These are phyloP conservation scores for Ameiurus melas DNA, from an alignment of 2,113 vertebrate species.

Conservation along the genomic window DNA sequence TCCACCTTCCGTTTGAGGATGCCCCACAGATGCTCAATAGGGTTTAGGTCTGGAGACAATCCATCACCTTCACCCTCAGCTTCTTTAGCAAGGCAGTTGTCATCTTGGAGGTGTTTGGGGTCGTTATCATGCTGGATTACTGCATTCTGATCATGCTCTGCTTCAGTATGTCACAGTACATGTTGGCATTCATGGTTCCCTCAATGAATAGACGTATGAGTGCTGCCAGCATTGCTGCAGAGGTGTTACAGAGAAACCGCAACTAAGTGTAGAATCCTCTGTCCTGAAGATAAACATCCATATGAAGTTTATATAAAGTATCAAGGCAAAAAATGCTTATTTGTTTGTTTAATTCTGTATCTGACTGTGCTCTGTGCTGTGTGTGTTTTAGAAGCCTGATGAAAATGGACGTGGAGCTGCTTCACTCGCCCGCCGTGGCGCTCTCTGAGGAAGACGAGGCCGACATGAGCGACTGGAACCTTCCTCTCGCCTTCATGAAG, in stretches of 20 bases:
- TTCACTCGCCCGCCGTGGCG: conserved; percentile 84
- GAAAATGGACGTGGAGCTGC: conserved; percentile 78
- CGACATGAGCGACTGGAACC: conserved; percentile 89
- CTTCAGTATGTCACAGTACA: no score
- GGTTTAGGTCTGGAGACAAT: no score
- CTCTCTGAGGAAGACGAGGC: conserved; percentile 88
- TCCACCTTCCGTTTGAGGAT: no score
- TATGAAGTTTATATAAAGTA: neutral
- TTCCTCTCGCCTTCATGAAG: conserved; percentile 93
- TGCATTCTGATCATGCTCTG: no score
- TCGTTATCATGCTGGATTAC: no score
- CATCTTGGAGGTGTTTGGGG: no score
- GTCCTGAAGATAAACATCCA: neutral
- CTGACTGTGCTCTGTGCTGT: neutral
- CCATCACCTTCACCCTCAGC: no score
- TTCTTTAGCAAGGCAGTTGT: no score
- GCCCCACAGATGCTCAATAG: no score
- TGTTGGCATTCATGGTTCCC: no score
- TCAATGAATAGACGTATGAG: no score
- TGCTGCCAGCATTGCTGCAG: no score
- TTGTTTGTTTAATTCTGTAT: neutral
- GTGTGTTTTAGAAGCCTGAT: conserved; percentile 63
- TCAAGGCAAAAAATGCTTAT: neutral
- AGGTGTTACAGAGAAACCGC: neutral
- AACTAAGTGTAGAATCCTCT: neutral